phyloP scores from a whole-genome alignment of 2,113 vertebrate species.

The Astur gentilis region DNA sequence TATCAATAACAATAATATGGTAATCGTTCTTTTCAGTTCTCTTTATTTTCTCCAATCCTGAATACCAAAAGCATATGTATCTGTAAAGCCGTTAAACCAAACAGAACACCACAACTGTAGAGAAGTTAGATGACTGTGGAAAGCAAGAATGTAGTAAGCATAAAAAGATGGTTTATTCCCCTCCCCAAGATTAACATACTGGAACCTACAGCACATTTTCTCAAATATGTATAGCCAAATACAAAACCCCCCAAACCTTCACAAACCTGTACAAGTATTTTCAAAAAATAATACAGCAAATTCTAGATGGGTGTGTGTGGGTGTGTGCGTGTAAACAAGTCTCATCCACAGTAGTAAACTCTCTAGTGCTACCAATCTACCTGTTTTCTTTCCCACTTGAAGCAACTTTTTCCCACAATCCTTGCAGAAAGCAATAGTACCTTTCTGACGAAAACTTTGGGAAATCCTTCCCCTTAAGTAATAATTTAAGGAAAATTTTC shows the following conservation, averaged over 20 bases:
- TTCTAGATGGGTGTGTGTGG: neutral
- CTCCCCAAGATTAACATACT: neutral
- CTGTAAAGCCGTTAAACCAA: neutral
- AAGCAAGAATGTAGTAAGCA: neutral
- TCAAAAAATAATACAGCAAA: neutral
- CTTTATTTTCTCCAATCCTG: neutral
- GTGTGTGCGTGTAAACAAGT: no score
- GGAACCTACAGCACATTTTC: neutral
- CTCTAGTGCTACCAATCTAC: neutral
- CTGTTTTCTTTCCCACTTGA: neutral
- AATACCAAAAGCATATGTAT: neutral
- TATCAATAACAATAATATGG: neutral
- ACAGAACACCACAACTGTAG: neutral
- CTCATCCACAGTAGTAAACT: neutral
- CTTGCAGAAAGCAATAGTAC: neutral
- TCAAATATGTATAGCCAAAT: neutral
- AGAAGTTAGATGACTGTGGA: neutral
- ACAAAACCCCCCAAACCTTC: neutral
- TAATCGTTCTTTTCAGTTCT: neutral
- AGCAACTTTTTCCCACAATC: neutral
- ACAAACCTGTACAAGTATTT: neutral
- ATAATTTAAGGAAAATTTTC: neutral
- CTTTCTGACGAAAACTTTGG: neutral
- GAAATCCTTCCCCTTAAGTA: neutral
- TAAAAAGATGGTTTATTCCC: neutral